Evolutionary conservation across 2,113 vertebrate genomes (phyloP).

Genomic region (Myrmecobius fasciatus): DNA sequence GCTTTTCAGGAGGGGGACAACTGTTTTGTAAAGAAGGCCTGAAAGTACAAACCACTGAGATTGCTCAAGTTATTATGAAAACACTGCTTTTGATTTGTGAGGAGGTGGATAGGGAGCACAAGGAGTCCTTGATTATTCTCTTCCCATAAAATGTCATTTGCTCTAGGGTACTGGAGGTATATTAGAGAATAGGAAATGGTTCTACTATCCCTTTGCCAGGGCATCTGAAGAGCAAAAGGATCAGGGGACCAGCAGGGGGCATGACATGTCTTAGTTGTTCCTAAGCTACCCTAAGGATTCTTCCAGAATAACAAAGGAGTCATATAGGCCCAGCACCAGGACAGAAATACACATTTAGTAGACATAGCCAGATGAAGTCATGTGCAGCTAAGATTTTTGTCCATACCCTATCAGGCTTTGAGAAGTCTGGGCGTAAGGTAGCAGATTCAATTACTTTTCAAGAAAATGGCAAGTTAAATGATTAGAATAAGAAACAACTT

Average conservation of each 20-base stretch:
- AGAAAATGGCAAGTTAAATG: not conserved
- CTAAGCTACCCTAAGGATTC: not conserved
- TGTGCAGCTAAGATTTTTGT: not conserved
- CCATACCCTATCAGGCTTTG: not conserved
- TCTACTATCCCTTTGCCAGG: not conserved
- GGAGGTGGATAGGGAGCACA: not conserved
- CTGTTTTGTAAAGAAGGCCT: not conserved
- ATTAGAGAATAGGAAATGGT: not conserved
- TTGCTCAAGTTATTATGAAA: not conserved
- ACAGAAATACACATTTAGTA: not conserved
- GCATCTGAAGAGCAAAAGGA: not conserved
- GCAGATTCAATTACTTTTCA: not conserved
- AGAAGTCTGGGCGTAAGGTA: not conserved
- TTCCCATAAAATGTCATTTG: constrained; percentile 1
- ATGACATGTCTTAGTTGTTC: not conserved
- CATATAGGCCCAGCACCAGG: not conserved
- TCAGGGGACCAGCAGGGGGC: not conserved
- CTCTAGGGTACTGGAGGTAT: not conserved
- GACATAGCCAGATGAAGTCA: not conserved
- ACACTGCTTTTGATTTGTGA: constrained; percentile 14
- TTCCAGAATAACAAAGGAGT: not conserved
- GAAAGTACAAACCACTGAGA: constrained; percentile 16
- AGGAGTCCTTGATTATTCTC: constrained; percentile 11
- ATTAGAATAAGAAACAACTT: not conserved
- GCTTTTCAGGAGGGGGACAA: constrained; percentile 1